Evolutionary conservation across 2,888 invertebrate genomes (phyloP).

Genomic region (Pseudoips prasinana): DNA sequence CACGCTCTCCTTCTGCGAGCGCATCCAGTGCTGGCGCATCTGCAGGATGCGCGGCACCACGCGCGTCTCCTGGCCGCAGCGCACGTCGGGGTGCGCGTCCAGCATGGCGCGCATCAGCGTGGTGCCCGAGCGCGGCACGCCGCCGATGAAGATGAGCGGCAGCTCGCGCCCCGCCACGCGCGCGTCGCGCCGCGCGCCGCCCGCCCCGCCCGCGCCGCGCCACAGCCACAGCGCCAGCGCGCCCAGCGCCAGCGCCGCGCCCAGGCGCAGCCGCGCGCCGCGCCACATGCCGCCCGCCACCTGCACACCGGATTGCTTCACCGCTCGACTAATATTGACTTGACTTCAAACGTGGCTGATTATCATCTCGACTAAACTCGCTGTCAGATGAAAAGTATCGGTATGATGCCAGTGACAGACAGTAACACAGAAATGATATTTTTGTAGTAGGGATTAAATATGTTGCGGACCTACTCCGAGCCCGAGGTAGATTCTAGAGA

Average conservation of each 20-base stretch:
- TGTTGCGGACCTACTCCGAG: too few species aligned
- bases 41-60: conserved; percentile 98
- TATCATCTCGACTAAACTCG: too few species aligned
- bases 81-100: conserved; percentile 98
- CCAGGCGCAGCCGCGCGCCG: conserved; percentile 40
- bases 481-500: too few species aligned
- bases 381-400: too few species aligned
- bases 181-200: conserved; percentile 32
- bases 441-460: too few species aligned
- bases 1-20: conserved; percentile 94
- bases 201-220: conserved; percentile 39
- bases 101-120: conserved; percentile 99
- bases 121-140: conserved; percentile 98
- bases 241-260: conserved; percentile 39
- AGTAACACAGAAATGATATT: too few species aligned
- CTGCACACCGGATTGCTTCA: conserved; percentile 9
- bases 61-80: conserved; percentile 98
- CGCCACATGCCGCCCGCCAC: conserved; percentile 34
- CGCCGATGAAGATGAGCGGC: conserved; percentile 98
- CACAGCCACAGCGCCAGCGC: conserved; percentile 44
- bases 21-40: conserved; percentile 97
- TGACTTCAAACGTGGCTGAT: too few species aligned
- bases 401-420: too few species aligned
- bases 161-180: conserved; percentile 89
- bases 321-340: neutral